Evolutionary conservation across 2,113 vertebrate genomes (phyloP), one percentile per base, ranked within the genome.

Genomic region (Sander vitreus): DNA sequence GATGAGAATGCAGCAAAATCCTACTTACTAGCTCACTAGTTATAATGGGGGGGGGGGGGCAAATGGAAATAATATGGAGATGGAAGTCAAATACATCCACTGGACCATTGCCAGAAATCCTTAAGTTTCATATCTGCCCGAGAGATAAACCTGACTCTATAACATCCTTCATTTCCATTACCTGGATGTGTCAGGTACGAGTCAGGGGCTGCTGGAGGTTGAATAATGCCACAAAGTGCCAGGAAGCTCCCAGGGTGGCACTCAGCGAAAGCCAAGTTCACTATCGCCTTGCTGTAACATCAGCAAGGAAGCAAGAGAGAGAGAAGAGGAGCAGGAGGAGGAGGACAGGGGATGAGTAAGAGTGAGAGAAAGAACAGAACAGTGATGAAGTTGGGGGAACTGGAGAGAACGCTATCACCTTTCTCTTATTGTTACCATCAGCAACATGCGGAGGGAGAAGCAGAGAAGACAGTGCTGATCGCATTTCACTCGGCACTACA

Each of bases 141-240:
- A 73, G 47, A 66, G 80, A 86, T 83, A 78, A 85, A 84, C 75
- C 63, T 3, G 50, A 70, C 64, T 84, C 59, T 48, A 7, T 74
- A 33, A 70, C 82, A 89, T 93, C 83, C 58, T 64, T 92, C 86
- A 87, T 81, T 68, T 85, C 78, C 57, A 82, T 88, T 89, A 87
- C 81, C 58, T 78, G 62, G 25, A 81, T 64, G 51, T 83, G 81
- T 88, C 81, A 59, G 89, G 62, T 70, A 18, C 2, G 54, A 85
- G 51, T 80, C 81, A 54, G 67, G 55, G 65, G 68, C 77, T 77
- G 79, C n/a, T 47, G 13, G 74, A 67, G 82, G 71, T 66, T 84
- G 85, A 90, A 75, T 55, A 84, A 80, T 88, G 73, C 83, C 80
- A 60, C 39, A 27, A 55, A 60, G 73, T 50, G 74, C 77, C 81